Evolutionary conservation across 2,113 vertebrate genomes (phyloP).

Genomic region (Channa argus): DNA sequence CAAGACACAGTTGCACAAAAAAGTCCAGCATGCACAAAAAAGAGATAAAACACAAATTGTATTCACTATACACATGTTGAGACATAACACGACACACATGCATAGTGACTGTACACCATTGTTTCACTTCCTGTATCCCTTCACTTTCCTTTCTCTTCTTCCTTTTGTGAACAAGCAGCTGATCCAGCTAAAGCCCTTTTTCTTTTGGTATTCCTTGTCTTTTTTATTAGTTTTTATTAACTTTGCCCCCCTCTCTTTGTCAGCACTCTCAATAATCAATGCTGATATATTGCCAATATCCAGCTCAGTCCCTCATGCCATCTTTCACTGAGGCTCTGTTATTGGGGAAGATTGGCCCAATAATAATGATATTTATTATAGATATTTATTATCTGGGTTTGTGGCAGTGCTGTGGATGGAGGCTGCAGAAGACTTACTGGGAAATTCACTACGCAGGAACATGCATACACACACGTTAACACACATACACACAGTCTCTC

Average conservation of each 20-base stretch:
- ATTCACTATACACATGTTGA: constrained; percentile 26
- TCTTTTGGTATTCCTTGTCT: constrained; percentile 82
- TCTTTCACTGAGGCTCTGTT: constrained; percentile 82
- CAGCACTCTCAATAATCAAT: constrained; percentile 88
- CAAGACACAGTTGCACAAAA: constrained; percentile 33
- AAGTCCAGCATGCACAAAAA: constrained; percentile 38
- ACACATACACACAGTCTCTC: constrained; percentile 46
- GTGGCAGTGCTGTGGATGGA: constrained; percentile 70
- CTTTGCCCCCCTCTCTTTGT: constrained; percentile 83
- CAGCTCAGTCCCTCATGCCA: constrained; percentile 81
- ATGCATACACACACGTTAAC: neutral
- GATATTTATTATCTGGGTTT: constrained; percentile 86
- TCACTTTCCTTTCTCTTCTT: constrained; percentile 42
- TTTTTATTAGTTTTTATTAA: constrained; percentile 90
- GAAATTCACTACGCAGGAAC: constrained; percentile 33
- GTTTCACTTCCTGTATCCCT: constrained; percentile 38
- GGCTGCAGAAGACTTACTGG: constrained; percentile 57
- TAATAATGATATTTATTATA: constrained; percentile 89
- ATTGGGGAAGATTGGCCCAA: constrained; percentile 85
- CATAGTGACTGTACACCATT: constrained; percentile 36
- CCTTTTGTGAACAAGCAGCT: constrained; percentile 69
- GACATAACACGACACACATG: constrained; percentile 13
- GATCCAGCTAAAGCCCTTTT: constrained; percentile 84
- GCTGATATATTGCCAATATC: constrained; percentile 89
- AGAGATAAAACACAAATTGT: constrained; percentile 57